phyloP scores from a whole-genome alignment of 2,888 invertebrate genomes.

The Xestia ashworthii region DNA sequence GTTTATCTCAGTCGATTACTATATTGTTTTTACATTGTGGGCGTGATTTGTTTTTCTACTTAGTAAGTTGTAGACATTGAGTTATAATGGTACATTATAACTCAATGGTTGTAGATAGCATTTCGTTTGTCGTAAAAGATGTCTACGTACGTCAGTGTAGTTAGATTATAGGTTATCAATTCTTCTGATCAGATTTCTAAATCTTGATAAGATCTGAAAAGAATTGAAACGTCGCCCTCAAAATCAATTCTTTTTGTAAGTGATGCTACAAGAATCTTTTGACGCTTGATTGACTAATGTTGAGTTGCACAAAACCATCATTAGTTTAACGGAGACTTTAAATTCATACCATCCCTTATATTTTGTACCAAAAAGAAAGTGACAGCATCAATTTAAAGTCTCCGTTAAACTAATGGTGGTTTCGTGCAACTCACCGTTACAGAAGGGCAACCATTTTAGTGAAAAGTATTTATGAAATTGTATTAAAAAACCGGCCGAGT shows the following conservation, averaged over 20 bases:
- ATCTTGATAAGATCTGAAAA: background rate
- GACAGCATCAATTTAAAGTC: too few species aligned
- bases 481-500: background rate
- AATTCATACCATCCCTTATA: too few species aligned
- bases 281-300: background rate
- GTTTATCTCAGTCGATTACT: slow-evolving; percentile 42
- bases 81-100: too few species aligned
- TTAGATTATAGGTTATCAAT: background rate
- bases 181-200: background rate
- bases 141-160: background rate
- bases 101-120: slow-evolving; percentile 3
- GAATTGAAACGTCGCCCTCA: background rate
- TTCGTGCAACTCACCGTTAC: too few species aligned
- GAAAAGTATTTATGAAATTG: background rate
- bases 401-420: too few species aligned
- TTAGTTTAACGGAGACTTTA: too few species aligned
- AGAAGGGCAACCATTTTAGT: background rate
- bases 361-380: too few species aligned
- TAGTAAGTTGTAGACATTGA: slow-evolving; percentile 9
- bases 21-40: slow-evolving; percentile 20
- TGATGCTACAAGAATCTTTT: background rate
- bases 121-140: background rate
- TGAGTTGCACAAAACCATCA: too few species aligned
- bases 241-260: background rate
- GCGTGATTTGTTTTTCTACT: slow-evolving; percentile 54